Conservation (phyloP, 2,888 invertebrate species). For the Cryptops parisi region DNA sequence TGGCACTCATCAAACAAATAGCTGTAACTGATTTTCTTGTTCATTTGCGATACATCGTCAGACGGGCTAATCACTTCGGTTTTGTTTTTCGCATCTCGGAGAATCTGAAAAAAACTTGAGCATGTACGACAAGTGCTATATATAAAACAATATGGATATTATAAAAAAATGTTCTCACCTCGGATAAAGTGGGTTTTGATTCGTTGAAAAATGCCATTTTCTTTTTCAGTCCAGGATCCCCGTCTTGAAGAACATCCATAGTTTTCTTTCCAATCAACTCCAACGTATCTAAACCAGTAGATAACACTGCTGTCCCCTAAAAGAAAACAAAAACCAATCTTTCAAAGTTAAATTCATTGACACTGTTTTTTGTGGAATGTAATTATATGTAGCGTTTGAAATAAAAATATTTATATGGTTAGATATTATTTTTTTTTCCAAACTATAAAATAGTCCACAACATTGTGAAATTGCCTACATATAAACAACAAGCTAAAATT, state of each 20-base stretch:
- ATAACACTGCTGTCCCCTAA: constrained; percentile 43
- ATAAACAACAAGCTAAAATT: too few species aligned
- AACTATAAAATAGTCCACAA: too few species aligned
- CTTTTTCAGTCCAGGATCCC: constrained; percentile 73
- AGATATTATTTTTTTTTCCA: too few species aligned
- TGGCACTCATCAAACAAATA: constrained; percentile 72
- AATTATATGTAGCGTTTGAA: too few species aligned
- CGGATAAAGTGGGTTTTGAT: constrained; percentile 12
- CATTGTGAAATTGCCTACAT: too few species aligned
- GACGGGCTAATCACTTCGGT: constrained; percentile 36
- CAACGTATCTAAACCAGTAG: constrained; percentile 68
- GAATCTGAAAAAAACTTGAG: constrained; percentile 27
- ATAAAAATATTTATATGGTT: too few species aligned
- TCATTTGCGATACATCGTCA: neutral
- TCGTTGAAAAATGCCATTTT: constrained; percentile 47
- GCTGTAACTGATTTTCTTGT: constrained; percentile 9
- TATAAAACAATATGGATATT: too few species aligned
- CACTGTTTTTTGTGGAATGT: too few species aligned
- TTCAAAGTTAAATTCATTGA: too few species aligned
- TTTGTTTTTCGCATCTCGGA: constrained; percentile 49
- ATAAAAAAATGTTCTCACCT: constrained; percentile 6
- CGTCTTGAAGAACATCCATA: constrained; percentile 81
- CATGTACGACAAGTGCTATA: neutral
- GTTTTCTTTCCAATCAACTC: constrained; percentile 92
- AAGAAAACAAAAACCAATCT: constrained; percentile 16